Percentiles rank a stretch among this genome's conserved stretches.
Evolutionary conservation across 2,888 invertebrate genomes (phyloP).

Genomic region (Zaprionus bogoriensis): DNA sequence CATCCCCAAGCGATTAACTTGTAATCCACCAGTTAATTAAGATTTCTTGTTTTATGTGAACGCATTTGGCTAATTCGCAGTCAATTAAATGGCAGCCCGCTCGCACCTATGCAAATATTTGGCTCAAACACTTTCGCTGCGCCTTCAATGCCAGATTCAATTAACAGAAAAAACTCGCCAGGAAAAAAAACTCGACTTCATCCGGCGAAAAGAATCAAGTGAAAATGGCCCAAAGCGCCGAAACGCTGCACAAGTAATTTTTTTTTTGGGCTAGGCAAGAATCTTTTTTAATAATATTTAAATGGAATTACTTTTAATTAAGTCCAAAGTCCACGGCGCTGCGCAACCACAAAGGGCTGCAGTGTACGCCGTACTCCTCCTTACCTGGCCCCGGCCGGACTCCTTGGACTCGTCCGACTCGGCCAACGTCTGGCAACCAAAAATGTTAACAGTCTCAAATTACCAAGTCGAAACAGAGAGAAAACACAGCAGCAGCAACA

Average conservation of each 20-base stretch:
- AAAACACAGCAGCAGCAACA: conserved; percentile 4
- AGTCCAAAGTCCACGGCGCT: conserved; percentile 49
- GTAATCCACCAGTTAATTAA: conserved; percentile 8
- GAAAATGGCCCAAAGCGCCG: conserved; percentile 35
- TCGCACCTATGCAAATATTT: conserved; percentile 49
- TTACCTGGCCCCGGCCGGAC: neutral
- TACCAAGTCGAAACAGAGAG: conserved; percentile 45
- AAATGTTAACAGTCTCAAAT: conserved; percentile 72
- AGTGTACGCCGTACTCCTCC: conserved; percentile 19
- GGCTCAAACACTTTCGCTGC: conserved; percentile 51
- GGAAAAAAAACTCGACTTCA: conserved; percentile 8
- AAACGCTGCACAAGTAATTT: neutral
- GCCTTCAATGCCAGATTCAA: conserved; percentile 46
- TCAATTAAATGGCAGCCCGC: conserved; percentile 34
- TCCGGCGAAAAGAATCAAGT: conserved; percentile 10
- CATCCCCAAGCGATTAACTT: neutral
- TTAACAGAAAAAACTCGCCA: conserved; percentile 31
- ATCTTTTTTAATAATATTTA: conserved; percentile 64
- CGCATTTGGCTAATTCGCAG: conserved; percentile 35
- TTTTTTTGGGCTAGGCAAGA: conserved; percentile 47
- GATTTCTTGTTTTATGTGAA: conserved; percentile 9
- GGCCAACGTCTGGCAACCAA: conserved; percentile 31
- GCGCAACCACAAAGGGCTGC: conserved; percentile 58
- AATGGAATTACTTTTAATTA: conserved; percentile 73
- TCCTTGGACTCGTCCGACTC: neutral